These are phyloP conservation scores for Omphaloscelis lunosa DNA, from an alignment of 2,888 invertebrate genomes.

Conservation along the genomic window DNA sequence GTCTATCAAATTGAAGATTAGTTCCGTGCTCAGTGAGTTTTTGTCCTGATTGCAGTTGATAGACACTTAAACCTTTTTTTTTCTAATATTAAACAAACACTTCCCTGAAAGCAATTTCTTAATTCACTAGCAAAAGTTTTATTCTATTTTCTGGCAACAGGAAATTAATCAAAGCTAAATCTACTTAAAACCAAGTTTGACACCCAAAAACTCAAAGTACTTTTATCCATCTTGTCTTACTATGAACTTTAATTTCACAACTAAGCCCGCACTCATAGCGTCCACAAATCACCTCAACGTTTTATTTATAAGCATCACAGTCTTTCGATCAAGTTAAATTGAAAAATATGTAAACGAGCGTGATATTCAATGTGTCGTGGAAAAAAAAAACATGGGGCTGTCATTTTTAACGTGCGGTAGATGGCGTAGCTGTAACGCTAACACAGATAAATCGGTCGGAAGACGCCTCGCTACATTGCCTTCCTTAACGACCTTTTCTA, in stretches of 20 bases:
- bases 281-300: constrained; percentile 75
- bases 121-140: not conserved
- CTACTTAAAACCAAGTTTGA: constrained; percentile 15
- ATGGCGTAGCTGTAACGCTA: constrained; percentile 78
- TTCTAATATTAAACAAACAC: not conserved
- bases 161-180: not conserved
- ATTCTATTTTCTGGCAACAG: not conserved
- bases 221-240: constrained; percentile 35
- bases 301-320: constrained; percentile 77
- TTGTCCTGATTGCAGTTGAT: constrained; percentile 14
- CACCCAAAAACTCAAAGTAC: constrained; percentile 30
- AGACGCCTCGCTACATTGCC: constrained; percentile 86
- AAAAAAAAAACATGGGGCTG: constrained; percentile 85
- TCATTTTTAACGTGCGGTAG: constrained; percentile 87
- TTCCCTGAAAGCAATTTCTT: not conserved
- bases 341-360: constrained; percentile 87
- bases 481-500: constrained; percentile 87
- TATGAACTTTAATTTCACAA: constrained; percentile 67
- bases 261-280: constrained; percentile 60
- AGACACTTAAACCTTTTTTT: not conserved
- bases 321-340: constrained; percentile 81
- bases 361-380: constrained; percentile 84
- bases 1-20: constrained; percentile 52
- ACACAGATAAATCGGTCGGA: constrained; percentile 87
- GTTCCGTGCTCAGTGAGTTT: constrained; percentile 42